A percentile compares a stretch with the other conserved stretches of the same genome.
These are phyloP conservation scores for Parnassius smintheus DNA, from an alignment of 2,888 invertebrate species.

Conservation along the genomic window DNA sequence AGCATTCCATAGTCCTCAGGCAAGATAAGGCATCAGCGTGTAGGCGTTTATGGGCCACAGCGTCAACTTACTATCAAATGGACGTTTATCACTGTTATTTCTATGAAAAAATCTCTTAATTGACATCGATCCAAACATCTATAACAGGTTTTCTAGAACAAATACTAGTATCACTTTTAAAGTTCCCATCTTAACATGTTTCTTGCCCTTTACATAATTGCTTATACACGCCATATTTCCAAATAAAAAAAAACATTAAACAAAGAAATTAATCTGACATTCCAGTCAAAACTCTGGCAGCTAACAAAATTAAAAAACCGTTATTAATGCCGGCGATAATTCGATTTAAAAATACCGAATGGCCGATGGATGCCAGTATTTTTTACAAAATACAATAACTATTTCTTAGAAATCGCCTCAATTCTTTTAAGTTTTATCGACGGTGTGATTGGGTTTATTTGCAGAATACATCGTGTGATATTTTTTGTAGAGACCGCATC, in stretches of 20 bases:
- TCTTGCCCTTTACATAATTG: not conserved
- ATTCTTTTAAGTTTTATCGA: constrained; percentile 29
- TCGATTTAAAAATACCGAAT: constrained; percentile 28
- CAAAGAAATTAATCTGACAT: constrained; percentile 20
- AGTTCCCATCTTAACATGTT: no score
- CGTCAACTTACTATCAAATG: no score
- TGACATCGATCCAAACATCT: no score
- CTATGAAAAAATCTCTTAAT: no score
- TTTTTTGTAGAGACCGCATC: constrained; percentile 28
- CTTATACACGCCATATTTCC: not conserved
- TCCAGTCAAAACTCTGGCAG: constrained; percentile 21
- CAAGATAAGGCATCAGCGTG: no score
- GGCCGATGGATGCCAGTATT: constrained; percentile 29
- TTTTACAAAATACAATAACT: constrained; percentile 29
- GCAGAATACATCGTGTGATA: constrained; percentile 36
- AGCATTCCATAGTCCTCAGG: no score
- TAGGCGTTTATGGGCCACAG: no score
- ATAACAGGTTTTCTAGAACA: no score
- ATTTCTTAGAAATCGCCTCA: constrained; percentile 33
- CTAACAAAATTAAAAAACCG: constrained; percentile 12
- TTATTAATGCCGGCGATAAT: constrained; percentile 29
- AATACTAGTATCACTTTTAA: no score
- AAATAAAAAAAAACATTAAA: constrained; percentile 16
- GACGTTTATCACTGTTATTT: no score
- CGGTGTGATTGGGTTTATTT: constrained; percentile 37